Evolutionary conservation across 1,140 invertebrate species (phyloP), one percentile per base, ranked within the genome.

Genomic region (Lanistes nyassanus): DNA sequence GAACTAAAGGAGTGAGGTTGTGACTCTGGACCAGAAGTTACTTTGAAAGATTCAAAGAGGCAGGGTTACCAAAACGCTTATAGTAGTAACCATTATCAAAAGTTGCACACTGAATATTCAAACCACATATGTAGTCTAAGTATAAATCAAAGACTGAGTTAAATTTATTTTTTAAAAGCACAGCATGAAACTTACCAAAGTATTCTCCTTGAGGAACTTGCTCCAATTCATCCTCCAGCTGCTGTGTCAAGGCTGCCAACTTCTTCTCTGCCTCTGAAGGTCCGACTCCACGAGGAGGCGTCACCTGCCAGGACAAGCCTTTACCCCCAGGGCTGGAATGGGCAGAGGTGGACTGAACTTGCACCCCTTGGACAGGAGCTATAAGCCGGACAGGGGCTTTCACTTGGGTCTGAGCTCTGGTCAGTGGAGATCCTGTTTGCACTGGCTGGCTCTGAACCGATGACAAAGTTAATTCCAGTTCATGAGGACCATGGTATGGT

Each of bases 141-240:
- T n/a, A n/a, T n/a, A n/a, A n/a, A n/a, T n/a, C n/a, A n/a, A n/a
- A n/a, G n/a, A n/a, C n/a, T n/a, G n/a, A n/a, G n/a, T n/a, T n/a
- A n/a, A n/a, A n/a, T n/a, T n/a, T n/a, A n/a, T n/a, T n/a, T n/a
- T n/a, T n/a, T n/a, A n/a, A n/a, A n/a, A n/a, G n/a, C n/a, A n/a
- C 5, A 74, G 37, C 51, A 51, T 39, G 58, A 78, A 56, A 89
- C 91, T 92, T 91, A 97, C 97, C 97, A 92, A 98, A 98, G 89
- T 97, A 98, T 91, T 98, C 96, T 79, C 96, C 96, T 88, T 97
- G 94, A 89, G 96, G 95, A 90, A 96, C 95, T 80, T 96, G 94
- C 86, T 98, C 97, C 94, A 98, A 95, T 80, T 90, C 89, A 79
- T 88, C 86, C 79, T 90, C 89, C 29, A 90, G 80, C 80, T 90